A percentile compares a stretch with the other conserved stretches of the same genome.
Conservation (phyloP, 2,113 vertebrate species). For the Notarius lentiginosus region DNA sequence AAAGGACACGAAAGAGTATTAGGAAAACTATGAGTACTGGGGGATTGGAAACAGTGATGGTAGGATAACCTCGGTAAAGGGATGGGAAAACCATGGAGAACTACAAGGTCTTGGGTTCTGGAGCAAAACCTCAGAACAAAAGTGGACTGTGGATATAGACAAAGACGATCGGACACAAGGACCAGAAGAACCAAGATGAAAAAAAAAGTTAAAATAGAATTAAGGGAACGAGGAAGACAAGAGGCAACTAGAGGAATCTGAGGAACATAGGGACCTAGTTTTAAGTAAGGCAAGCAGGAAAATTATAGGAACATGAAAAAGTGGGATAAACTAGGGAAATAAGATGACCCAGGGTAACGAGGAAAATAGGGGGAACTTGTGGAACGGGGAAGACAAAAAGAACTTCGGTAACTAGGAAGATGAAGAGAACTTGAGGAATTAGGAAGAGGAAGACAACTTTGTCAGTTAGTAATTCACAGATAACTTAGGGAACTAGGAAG, state of each 20-base stretch:
- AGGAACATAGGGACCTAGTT: neutral
- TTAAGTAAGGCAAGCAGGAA: neutral
- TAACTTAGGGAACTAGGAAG: neutral
- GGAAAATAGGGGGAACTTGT: neutral
- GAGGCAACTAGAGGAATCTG: neutral
- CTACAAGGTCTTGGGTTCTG: neutral
- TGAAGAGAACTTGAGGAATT: neutral
- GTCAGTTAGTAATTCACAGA: neutral
- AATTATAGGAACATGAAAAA: neutral
- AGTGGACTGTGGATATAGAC: neutral
- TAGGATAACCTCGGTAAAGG: neutral
- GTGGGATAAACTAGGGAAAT: no score
- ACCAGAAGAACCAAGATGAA: neutral
- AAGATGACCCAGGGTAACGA: neutral
- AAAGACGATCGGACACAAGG: neutral
- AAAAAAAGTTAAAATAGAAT: neutral
- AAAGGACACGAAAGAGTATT: neutral
- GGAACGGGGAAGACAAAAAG: neutral
- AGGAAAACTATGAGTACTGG: neutral
- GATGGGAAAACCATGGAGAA: neutral
- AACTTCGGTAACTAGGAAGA: neutral
- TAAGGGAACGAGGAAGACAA: neutral
- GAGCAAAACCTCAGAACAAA: neutral
- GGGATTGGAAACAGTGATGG: neutral
- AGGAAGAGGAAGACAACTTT: neutral